Evolutionary conservation across 2,888 invertebrate genomes (phyloP).

Genomic region (Euzetes globulus): DNA sequence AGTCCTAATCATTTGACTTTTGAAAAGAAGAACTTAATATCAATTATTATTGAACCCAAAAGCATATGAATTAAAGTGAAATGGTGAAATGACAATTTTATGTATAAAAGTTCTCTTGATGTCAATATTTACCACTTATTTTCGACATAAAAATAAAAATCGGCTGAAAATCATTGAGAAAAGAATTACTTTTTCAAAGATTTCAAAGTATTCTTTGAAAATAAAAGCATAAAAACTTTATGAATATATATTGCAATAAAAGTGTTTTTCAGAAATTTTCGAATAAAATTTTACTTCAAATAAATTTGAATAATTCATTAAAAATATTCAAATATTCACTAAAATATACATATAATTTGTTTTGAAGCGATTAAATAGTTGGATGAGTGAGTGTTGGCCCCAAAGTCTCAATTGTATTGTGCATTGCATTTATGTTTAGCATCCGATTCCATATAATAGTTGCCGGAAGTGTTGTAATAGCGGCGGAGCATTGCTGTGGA

Average conservation of each 20-base stretch:
- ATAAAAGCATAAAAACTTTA: neutral
- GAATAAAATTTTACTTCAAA: neutral
- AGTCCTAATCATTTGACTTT: too few relatives aligned
- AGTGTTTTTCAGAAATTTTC: neutral
- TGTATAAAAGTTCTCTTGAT: too few relatives aligned
- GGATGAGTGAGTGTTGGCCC: neutral
- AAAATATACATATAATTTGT: neutral
- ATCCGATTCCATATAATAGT: slow-evolving; percentile 7
- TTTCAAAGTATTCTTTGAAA: too few relatives aligned
- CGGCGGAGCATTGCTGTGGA: neutral
- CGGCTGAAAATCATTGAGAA: too few relatives aligned
- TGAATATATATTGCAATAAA: neutral
- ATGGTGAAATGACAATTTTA: too few relatives aligned
- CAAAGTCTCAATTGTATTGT: neutral
- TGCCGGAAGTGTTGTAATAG: slow-evolving; percentile 2
- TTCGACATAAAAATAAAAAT: too few relatives aligned
- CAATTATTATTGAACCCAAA: too few relatives aligned
- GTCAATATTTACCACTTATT: too few relatives aligned
- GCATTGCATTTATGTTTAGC: neutral
- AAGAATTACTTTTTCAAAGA: too few relatives aligned
- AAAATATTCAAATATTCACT: neutral
- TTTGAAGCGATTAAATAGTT: neutral
- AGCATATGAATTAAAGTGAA: too few relatives aligned
- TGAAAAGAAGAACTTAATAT: too few relatives aligned
- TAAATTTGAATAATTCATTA: neutral